Conservation (phyloP, 2,797 vertebrate species). For the Sus cebifrons region DNA sequence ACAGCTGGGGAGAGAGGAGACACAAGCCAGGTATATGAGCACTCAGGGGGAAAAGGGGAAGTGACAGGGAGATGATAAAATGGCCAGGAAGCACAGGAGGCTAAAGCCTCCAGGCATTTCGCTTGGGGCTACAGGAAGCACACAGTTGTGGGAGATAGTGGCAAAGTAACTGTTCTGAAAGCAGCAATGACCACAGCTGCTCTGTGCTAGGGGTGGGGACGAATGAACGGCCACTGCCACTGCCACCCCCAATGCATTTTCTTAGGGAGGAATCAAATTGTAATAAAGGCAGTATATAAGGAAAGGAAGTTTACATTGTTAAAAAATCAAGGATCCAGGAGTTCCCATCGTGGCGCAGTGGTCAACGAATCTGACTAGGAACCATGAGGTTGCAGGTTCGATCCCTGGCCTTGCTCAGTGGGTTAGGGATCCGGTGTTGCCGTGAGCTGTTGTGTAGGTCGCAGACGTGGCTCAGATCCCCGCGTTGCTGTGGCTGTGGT, state of each 20-base stretch:
- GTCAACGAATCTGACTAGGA: no score
- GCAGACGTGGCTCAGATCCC: no score
- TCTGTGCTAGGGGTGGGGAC: neutral
- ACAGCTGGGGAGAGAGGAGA: neutral
- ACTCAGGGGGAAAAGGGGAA: neutral
- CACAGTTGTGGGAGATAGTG: neutral
- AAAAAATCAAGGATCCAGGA: neutral
- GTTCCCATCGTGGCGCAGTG: no score
- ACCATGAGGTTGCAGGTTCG: no score
- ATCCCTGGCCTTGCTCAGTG: no score
- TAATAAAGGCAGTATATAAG: neutral
- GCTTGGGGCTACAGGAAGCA: no score
- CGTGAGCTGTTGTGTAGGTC: no score
- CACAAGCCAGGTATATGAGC: neutral
- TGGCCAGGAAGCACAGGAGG: neutral
- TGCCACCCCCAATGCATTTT: neutral
- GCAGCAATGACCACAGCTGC: neutral
- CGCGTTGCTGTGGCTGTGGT: no score
- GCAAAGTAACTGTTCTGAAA: neutral
- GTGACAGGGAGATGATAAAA: neutral
- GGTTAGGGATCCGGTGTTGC: no score
- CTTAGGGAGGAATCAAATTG: constrained; percentile 9
- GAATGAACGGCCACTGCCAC: neutral
- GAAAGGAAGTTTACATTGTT: neutral
- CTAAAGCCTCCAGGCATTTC: neutral